Conservation (phyloP, 2,113 vertebrate species). For the Stomatorhinus ivindoensis region DNA sequence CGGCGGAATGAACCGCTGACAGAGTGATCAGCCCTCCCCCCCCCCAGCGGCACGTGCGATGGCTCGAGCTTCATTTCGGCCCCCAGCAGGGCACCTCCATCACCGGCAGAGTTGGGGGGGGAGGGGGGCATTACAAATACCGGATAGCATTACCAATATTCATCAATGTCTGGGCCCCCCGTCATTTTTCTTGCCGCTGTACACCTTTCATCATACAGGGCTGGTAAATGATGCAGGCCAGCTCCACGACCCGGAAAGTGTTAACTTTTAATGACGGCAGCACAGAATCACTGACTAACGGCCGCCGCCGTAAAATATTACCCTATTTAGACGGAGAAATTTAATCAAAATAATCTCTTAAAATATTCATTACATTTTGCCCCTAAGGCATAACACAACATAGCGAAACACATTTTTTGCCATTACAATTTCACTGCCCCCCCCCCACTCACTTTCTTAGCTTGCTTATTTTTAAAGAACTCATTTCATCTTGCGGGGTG, state of each 20-base stretch:
- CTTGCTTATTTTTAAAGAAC: conserved; percentile 62
- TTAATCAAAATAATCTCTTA: conserved; percentile 86
- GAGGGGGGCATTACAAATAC: conserved; percentile 88
- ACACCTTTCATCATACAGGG: conserved; percentile 71
- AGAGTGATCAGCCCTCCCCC: conserved; percentile 78
- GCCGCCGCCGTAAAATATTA: conserved; percentile 76
- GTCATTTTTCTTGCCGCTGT: conserved; percentile 83
- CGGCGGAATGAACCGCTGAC: conserved; percentile 80
- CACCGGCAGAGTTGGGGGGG: conserved; percentile 72
- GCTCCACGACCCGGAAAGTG: conserved; percentile 69
- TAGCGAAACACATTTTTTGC: conserved; percentile 67
- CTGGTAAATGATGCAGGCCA: conserved; percentile 72
- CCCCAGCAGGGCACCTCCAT: conserved; percentile 88
- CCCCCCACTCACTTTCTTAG: not conserved
- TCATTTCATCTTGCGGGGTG: conserved; percentile 48
- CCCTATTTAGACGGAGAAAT: conserved; percentile 78
- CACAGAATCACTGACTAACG: conserved; percentile 58
- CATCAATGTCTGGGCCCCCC: conserved; percentile 86
- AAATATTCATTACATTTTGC: conserved; percentile 82
- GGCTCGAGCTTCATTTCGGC: conserved; percentile 89
- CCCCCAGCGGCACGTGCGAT: conserved; percentile 72
- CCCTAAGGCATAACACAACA: conserved; percentile 70
- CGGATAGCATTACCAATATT: conserved; percentile 93
- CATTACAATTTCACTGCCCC: conserved; percentile 54
- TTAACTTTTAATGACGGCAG: conserved; percentile 85